Conservation (phyloP, 2,888 invertebrate genomes). For the Drepana falcataria region DNA sequence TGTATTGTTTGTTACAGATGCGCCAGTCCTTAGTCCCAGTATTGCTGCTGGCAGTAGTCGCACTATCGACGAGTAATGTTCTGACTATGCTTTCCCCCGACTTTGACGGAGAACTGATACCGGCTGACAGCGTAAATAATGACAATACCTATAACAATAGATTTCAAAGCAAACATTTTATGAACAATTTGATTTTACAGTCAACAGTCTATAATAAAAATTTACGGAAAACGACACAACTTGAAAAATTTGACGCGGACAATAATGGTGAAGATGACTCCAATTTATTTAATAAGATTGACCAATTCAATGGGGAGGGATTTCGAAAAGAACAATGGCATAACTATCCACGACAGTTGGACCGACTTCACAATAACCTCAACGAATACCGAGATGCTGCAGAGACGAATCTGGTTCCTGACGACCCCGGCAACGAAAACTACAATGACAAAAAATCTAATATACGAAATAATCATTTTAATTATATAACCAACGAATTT, state of each 20-base stretch:
- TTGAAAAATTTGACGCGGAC: constrained; percentile 26
- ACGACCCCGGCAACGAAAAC: constrained; percentile 29
- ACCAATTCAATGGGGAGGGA: constrained; percentile 51
- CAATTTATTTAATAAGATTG: constrained; percentile 34
- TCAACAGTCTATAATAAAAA: constrained; percentile 20
- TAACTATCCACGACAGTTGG: constrained; percentile 62
- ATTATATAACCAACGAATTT: constrained; percentile 41
- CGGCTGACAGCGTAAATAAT: constrained; percentile 41
- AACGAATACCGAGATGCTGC: constrained; percentile 29
- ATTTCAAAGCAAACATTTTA: constrained; percentile 37
- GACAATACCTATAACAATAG: constrained; percentile 62
- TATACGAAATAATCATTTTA: constrained; percentile 12
- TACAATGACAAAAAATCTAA: constrained; percentile 25
- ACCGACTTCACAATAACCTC: constrained; percentile 51
- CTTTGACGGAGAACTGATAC: constrained; percentile 34
- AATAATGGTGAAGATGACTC: constrained; percentile 36
- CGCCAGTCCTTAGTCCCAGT: constrained; percentile 47
- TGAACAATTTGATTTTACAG: constrained; percentile 50
- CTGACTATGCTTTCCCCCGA: constrained; percentile 48
- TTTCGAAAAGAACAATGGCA: constrained; percentile 65
- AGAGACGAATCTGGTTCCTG: constrained; percentile 39
- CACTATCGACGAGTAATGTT: constrained; percentile 61
- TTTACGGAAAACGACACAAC: constrained; percentile 19
- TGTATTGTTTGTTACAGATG: constrained; percentile 59
- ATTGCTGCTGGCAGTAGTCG: constrained; percentile 53